Percentiles rank a stretch among this genome's conserved stretches.
Conservation (phyloP, 2,888 invertebrate genomes). For the Linnaemya tessellans region DNA sequence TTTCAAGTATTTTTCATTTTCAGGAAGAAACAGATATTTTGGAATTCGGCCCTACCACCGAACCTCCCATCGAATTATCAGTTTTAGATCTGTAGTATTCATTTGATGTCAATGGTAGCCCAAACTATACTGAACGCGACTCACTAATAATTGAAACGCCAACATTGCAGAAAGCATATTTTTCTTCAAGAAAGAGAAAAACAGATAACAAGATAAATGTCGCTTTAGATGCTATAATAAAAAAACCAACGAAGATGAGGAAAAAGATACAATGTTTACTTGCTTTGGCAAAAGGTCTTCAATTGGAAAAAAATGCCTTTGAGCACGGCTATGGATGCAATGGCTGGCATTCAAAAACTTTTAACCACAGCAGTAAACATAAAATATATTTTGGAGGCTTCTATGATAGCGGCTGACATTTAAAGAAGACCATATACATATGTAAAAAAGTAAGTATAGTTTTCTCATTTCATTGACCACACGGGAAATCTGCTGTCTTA, state of each 20-base stretch:
- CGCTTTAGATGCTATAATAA: not conserved
- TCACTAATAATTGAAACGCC: no score
- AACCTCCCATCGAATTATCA: no score
- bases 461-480: no score
- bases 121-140: no score
- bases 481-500: no score
- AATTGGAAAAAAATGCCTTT: not conserved
- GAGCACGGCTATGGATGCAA: not conserved
- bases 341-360: not conserved
- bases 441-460: no score
- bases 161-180: not conserved
- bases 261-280: not conserved
- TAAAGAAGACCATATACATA: not conserved
- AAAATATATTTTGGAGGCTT: not conserved
- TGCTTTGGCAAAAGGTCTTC: not conserved
- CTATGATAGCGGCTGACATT: slow-evolving; percentile 5
- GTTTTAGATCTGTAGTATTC: no score
- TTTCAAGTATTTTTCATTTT: not conserved
- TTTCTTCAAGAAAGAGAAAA: not conserved
- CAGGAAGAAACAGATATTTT: no score
- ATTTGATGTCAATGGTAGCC: no score
- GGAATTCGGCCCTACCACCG: no score
- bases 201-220: not conserved
- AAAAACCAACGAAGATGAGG: not conserved
- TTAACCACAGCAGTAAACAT: not conserved